Conservation (phyloP, 2,888 invertebrate genomes). For the Cataglyphis albicans region DNA sequence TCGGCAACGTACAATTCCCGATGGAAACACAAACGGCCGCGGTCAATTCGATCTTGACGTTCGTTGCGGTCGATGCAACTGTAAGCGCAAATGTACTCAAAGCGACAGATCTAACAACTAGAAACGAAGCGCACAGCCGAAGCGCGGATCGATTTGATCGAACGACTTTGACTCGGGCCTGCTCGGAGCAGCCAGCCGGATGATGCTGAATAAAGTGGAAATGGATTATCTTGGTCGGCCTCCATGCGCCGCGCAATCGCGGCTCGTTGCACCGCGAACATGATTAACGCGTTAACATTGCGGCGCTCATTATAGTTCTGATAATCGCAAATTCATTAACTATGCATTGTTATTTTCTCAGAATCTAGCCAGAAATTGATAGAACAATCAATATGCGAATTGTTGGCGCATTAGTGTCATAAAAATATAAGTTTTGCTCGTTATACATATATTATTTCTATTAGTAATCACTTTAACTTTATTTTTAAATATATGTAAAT, state of each 20-base stretch:
- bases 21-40: slow-evolving; percentile 40
- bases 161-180: slow-evolving; percentile 51
- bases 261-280: slow-evolving; percentile 39
- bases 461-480: background rate
- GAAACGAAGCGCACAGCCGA: slow-evolving; percentile 50
- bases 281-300: slow-evolving; percentile 41
- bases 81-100: slow-evolving; percentile 56
- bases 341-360: slow-evolving; percentile 33
- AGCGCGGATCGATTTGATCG: slow-evolving; percentile 48
- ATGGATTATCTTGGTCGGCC: slow-evolving; percentile 50
- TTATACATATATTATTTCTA: background rate
- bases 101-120: slow-evolving; percentile 40
- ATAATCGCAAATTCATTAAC: slow-evolving; percentile 33
- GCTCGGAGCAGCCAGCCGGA: slow-evolving; percentile 29
- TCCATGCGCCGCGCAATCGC: slow-evolving; percentile 12
- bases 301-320: slow-evolving; percentile 43
- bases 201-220: slow-evolving; percentile 51
- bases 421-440: background rate
- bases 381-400: background rate
- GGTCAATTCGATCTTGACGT: slow-evolving; percentile 23
- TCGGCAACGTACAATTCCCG: slow-evolving; percentile 17
- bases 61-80: slow-evolving; percentile 48
- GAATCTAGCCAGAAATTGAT: slow-evolving; percentile 24
- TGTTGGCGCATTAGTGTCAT: background rate
- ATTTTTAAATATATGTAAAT: background rate